Conservation (phyloP, 1,140 invertebrate genomes). For the Zaprionus davidi region DNA sequence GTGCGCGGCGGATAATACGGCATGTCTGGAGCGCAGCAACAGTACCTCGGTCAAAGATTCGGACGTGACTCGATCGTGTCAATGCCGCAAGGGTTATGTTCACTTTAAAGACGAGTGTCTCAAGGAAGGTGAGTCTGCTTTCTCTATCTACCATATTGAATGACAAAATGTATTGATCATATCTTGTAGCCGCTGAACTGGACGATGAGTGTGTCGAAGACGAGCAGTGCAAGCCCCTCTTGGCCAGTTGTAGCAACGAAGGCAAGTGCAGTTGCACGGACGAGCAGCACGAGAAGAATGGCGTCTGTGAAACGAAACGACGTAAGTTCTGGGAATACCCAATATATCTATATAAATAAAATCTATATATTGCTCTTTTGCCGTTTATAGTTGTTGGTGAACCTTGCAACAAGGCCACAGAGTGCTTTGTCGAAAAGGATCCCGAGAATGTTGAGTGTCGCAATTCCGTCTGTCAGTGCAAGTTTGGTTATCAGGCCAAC, state of each 20-base stretch:
- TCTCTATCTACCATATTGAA: neutral
- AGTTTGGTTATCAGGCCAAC: slow-evolving; percentile 83
- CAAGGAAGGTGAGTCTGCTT: slow-evolving; percentile 68
- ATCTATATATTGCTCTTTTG: neutral
- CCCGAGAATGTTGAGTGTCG: slow-evolving; percentile 85
- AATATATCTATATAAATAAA: neutral
- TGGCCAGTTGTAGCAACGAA: slow-evolving; percentile 66
- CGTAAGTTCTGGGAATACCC: slow-evolving; percentile 30
- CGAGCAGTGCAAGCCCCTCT: slow-evolving; percentile 80
- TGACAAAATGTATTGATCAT: neutral
- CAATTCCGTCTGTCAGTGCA: slow-evolving; percentile 85
- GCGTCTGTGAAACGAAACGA: slow-evolving; percentile 67
- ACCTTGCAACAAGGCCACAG: slow-evolving; percentile 80
- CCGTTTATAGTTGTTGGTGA: slow-evolving; percentile 82
- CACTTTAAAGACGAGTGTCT: slow-evolving; percentile 84
- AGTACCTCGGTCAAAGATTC: slow-evolving; percentile 46
- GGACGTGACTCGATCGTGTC: slow-evolving; percentile 73
- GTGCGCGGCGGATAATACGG: slow-evolving; percentile 83
- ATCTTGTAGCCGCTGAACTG: slow-evolving; percentile 58
- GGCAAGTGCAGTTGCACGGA: slow-evolving; percentile 74
- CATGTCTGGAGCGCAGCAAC: slow-evolving; percentile 61
- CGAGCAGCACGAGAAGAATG: slow-evolving; percentile 71
- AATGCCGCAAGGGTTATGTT: slow-evolving; percentile 83
- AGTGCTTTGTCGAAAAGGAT: slow-evolving; percentile 84
- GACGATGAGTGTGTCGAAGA: slow-evolving; percentile 76